A percentile compares a stretch with the other conserved stretches of the same genome.
phyloP scores from a whole-genome alignment of 2,888 invertebrate species.

The Mamestra brassicae region DNA sequence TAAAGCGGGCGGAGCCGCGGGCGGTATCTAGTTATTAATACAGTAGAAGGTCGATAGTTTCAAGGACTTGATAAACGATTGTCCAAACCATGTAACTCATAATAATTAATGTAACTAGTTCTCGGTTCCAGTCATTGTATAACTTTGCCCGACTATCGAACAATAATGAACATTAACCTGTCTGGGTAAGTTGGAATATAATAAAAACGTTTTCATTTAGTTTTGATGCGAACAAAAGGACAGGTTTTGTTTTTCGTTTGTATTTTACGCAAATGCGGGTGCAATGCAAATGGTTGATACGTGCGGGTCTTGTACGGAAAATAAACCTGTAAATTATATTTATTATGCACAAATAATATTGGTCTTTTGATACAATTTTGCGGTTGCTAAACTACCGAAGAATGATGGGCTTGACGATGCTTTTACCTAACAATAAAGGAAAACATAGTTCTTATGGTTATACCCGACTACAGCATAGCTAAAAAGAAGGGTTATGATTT shows the following conservation, averaged over 20 bases:
- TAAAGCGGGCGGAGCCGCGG: too few species aligned
- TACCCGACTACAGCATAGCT: too few species aligned
- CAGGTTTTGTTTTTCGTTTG: constrained; percentile 15
- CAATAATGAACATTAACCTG: constrained; percentile 32
- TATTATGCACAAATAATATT: not conserved
- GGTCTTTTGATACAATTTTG: not conserved
- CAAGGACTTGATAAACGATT: constrained; percentile 21
- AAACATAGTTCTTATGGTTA: too few species aligned
- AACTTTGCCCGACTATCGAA: constrained; percentile 16
- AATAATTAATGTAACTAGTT: constrained; percentile 40
- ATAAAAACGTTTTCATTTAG: constrained; percentile 13
- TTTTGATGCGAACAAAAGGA: not conserved
- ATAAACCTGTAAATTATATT: constrained; percentile 8
- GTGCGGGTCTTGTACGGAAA: constrained; percentile 5
- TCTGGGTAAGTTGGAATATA: not conserved
- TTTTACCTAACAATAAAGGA: too few species aligned
- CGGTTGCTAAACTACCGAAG: not conserved
- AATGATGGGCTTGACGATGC: not conserved
- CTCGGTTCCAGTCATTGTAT: constrained; percentile 9
- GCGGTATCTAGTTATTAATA: not conserved
- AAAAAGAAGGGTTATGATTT: too few species aligned
- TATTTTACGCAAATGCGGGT: constrained; percentile 35
- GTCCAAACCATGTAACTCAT: constrained; percentile 17
- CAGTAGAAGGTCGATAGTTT: constrained; percentile 21
- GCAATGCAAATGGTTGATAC: constrained; percentile 21